These are phyloP conservation scores for Vanessa atalanta DNA, from an alignment of 1,140 invertebrate species.

Conservation along the genomic window DNA sequence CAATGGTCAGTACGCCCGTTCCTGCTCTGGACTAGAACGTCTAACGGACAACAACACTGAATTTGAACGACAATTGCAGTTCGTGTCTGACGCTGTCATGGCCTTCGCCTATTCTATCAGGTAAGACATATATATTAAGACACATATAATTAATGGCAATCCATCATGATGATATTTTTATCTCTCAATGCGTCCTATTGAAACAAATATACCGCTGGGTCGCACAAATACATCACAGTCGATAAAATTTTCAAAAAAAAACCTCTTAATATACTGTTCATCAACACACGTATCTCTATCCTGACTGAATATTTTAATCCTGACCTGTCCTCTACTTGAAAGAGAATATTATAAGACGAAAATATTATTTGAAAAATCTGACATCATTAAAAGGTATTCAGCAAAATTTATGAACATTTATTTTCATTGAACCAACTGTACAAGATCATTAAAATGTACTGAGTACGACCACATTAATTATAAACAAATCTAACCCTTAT, in stretches of 20 bases:
- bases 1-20: slow-evolving; percentile 86
- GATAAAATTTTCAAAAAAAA: no score
- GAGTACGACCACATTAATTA: neutral
- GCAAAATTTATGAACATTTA: neutral
- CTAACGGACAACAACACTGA: slow-evolving; percentile 88
- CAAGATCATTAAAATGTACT: no score
- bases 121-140: slow-evolving; percentile 76
- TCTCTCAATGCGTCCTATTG: no score
- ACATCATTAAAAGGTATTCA: neutral
- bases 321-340: no score
- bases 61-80: slow-evolving; percentile 95
- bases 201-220: no score
- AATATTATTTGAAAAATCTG: neutral
- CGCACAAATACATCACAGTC: no score
- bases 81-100: slow-evolving; percentile 95
- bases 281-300: no score
- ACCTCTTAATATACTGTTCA: no score
- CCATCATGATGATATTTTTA: no score
- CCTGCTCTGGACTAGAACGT: slow-evolving; percentile 87
- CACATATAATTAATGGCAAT: neutral
- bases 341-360: no score
- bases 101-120: slow-evolving; percentile 93
- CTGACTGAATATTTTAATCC: no score
- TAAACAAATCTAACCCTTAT: neutral
- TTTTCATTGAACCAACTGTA: no score